Percentiles rank a stretch among this genome's conserved stretches.
phyloP scores from a whole-genome alignment of 1,140 invertebrate species.

The Gonatopus flavifemur region DNA sequence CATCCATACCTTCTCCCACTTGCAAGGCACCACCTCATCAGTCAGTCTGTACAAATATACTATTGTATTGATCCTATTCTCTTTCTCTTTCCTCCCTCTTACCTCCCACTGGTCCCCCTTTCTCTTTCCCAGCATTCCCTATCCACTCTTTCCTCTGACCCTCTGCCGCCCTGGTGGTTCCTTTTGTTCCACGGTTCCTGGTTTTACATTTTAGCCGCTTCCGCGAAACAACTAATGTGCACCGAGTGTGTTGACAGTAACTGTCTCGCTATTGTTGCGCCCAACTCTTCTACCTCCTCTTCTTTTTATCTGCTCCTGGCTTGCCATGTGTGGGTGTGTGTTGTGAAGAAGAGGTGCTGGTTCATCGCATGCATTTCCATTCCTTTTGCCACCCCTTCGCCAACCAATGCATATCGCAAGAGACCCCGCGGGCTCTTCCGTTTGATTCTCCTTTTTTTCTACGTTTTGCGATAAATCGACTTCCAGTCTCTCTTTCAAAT shows the following conservation, averaged over 20 bases:
- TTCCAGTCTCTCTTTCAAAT: slow-evolving; percentile 7
- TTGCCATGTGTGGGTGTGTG: neutral
- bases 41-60: slow-evolving; percentile 46
- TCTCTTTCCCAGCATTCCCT: no score
- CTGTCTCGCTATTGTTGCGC: slow-evolving; percentile 40
- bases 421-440: slow-evolving; percentile 30
- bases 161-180: slow-evolving; percentile 13
- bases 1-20: slow-evolving; percentile 26
- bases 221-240: slow-evolving; percentile 51
- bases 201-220: slow-evolving; percentile 48
- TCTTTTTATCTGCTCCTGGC: slow-evolving; percentile 2
- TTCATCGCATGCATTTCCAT: no score
- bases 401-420: neutral
- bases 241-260: slow-evolving; percentile 41
- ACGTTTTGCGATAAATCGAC: slow-evolving; percentile 33
- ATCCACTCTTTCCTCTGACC: slow-evolving; percentile 14
- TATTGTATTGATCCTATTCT: slow-evolving; percentile 50
- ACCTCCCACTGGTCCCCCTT: slow-evolving; percentile 9
- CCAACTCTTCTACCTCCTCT: no score
- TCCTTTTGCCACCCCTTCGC: no score
- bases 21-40: slow-evolving; percentile 42
- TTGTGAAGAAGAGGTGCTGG: slow-evolving; percentile 15
- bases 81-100: slow-evolving; percentile 21
- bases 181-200: slow-evolving; percentile 43
- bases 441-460: slow-evolving; percentile 33